phyloP scores from a whole-genome alignment of 2,797 vertebrate species.

The Coranthus polyacanthus region DNA sequence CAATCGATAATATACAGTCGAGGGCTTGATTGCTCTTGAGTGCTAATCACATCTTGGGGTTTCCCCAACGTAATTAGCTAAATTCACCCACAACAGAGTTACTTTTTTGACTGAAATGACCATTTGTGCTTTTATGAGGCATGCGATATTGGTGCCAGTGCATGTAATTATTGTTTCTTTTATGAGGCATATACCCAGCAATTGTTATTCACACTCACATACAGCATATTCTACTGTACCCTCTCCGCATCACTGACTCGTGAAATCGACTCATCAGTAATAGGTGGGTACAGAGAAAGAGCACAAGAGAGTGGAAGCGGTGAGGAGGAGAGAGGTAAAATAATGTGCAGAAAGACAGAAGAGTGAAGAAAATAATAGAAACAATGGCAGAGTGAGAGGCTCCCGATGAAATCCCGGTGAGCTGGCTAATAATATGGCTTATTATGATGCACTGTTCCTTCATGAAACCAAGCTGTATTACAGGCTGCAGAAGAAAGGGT shows the following conservation, averaged over 20 bases:
- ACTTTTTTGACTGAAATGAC: conserved; percentile 43
- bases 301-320: conserved; percentile 29
- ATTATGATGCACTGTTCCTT: conserved; percentile 46
- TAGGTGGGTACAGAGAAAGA: conserved; percentile 66
- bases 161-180: conserved; percentile 75
- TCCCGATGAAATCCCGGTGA: conserved; percentile 42
- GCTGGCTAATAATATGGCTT: conserved; percentile 55
- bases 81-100: conserved; percentile 20
- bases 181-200: conserved; percentile 63
- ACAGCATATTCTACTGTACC: conserved; percentile 77
- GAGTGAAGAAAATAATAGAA: conserved; percentile 41
- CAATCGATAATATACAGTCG: conserved; percentile 4
- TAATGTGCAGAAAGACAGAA: conserved; percentile 46
- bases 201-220: conserved; percentile 79
- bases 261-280: conserved; percentile 84
- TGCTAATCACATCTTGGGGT: neutral
- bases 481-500: conserved; percentile 46
- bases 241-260: conserved; percentile 77
- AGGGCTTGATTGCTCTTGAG: conserved; percentile 6
- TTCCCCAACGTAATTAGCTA: conserved; percentile 34
- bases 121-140: conserved; percentile 67
- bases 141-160: conserved; percentile 40
- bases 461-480: conserved; percentile 46
- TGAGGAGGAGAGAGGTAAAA: conserved; percentile 43
- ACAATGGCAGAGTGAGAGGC: conserved; percentile 27